Evolutionary conservation across 2,888 invertebrate species (phyloP), one percentile per base, ranked within the genome.

Genomic region (Archips crataeganus): DNA sequence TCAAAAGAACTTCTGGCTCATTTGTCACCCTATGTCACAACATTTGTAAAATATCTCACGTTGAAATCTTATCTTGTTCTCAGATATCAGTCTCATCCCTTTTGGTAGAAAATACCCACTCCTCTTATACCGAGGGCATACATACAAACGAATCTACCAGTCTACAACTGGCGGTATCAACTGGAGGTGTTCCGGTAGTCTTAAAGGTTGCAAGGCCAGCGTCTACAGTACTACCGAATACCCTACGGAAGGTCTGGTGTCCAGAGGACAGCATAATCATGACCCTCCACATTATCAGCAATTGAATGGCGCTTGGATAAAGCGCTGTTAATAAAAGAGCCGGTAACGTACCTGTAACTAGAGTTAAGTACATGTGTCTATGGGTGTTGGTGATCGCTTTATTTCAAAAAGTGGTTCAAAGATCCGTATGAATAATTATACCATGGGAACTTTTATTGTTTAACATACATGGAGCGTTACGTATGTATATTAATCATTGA

Each of bases 131-230:
- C 64, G 72, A 34, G 66, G 65, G 9, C 69, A 77, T 65, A 76
- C 75, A 0, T 77, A 77, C 65, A 75, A 71, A 34, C 59, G 70
- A n/a, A 67, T 64, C 32, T 65, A 64, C 15, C 73, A 75, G 42
- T 59, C 70, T 11, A 63, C 70, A 15, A 65, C 74, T 3, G 78
- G 77, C 8, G 66, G 62, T n/a, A 71, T 77, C 15, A 63, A 72
- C 1, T 79, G 79, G 79, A 62, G 75, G 32, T 79, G 79, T 59
- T 77, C 77, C 10, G 71, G 73, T 8, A 54, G 68, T 11, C 60
- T 70, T 2, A 77, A 70, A 23, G 79, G 78, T 9, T 79, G 79
- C 65, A 75, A 74, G 66, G 79, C 79, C 1, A 73, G 64, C 54
- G 65, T 78, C 23, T 60, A 74, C n/a, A 75, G 74, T 61, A 64